Conservation (phyloP, 2,888 invertebrate species). For the Ochropleura plecta region DNA sequence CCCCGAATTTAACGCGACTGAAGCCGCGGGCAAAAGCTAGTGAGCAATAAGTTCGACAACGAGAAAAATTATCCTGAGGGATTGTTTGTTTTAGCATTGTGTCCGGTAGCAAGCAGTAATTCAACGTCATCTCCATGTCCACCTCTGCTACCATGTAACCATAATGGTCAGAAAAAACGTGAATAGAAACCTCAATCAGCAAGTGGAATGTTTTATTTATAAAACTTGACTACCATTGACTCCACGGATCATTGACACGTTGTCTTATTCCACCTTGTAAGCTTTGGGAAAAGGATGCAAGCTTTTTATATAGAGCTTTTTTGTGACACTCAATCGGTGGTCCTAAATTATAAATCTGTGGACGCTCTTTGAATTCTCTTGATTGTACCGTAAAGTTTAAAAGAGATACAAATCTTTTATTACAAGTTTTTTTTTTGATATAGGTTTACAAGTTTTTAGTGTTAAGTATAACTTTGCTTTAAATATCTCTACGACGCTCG, state of each 20-base stretch:
- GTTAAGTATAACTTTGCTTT: too few species aligned
- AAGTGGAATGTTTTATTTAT: slow-evolving; percentile 28
- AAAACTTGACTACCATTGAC: slow-evolving; percentile 34
- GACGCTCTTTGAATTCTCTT: background rate
- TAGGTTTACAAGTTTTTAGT: too few species aligned
- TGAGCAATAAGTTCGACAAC: background rate
- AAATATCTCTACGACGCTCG: too few species aligned
- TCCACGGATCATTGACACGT: slow-evolving; percentile 50
- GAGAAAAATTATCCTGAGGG: slow-evolving; percentile 6
- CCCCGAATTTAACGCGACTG: too few species aligned
- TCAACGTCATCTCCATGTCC: slow-evolving; percentile 18
- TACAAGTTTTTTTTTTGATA: too few species aligned
- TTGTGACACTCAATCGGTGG: slow-evolving; percentile 7
- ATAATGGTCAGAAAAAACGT: slow-evolving; percentile 43
- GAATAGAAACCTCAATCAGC: slow-evolving; percentile 3
- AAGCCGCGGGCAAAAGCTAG: too few species aligned
- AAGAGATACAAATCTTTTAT: too few species aligned
- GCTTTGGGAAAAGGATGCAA: slow-evolving; percentile 14
- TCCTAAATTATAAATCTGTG: background rate
- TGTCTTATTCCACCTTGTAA: slow-evolving; percentile 24
- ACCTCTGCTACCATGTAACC: slow-evolving; percentile 32
- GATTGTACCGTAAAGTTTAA: background rate
- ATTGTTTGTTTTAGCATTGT: slow-evolving; percentile 11
- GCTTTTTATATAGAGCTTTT: slow-evolving; percentile 25
- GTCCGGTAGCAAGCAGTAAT: slow-evolving; percentile 29